A percentile compares a stretch with the other conserved stretches of the same genome.
These are phyloP conservation scores for Drosophila eohydei DNA, from an alignment of 2,888 invertebrate genomes.

Conservation along the genomic window DNA sequence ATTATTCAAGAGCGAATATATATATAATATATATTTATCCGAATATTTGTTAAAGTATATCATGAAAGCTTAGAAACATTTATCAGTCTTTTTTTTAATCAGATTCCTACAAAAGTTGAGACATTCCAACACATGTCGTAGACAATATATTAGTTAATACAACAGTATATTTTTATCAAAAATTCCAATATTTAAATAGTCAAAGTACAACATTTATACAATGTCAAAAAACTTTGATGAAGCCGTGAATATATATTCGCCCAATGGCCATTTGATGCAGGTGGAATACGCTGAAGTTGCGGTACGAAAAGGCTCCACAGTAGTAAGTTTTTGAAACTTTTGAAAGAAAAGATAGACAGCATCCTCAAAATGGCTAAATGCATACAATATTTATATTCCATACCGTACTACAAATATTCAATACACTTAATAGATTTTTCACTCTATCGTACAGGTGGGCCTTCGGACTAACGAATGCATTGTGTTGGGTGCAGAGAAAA, in stretches of 20 bases:
- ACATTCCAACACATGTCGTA: neutral
- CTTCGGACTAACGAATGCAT: conserved; percentile 97
- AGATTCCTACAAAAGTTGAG: neutral
- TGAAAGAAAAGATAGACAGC: neutral
- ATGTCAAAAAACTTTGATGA: conserved; percentile 87
- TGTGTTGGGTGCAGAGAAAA: conserved; percentile 98
- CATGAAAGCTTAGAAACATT: neutral
- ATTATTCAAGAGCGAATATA: too few species aligned
- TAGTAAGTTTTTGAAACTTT: conserved; percentile 89
- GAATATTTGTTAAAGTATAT: neutral
- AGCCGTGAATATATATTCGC: conserved; percentile 99
- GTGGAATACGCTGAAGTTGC: conserved; percentile 99
- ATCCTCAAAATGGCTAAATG: too few species aligned
- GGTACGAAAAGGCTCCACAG: conserved; percentile 99
- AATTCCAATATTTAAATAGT: neutral
- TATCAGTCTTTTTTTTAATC: neutral
- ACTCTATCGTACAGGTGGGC: conserved; percentile 91
- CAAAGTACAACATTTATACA: neutral
- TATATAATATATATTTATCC: neutral
- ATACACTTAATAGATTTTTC: neutral
- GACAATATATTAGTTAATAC: neutral
- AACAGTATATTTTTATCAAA: neutral
- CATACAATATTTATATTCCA: too few species aligned
- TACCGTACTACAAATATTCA: too few species aligned
- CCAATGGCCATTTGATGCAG: conserved; percentile 99